Evolutionary conservation across 92 coral and sea anemone species (phyloP).

Genomic region (Palythoa caribaeorum): DNA sequence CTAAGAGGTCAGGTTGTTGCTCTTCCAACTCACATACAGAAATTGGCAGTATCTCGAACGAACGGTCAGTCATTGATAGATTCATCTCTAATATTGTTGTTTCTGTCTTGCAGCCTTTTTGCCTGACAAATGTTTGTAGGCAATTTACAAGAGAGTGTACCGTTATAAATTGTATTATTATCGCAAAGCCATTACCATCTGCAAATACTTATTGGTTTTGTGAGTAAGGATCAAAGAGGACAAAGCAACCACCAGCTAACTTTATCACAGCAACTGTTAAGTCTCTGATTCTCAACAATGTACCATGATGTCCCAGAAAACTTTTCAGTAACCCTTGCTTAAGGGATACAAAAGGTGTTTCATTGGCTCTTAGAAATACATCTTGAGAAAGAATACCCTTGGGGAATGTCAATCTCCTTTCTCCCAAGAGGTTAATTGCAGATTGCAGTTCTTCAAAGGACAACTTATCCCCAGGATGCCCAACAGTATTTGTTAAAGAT

Average conservation of each 20-base stretch:
- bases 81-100: not conserved
- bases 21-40: not conserved
- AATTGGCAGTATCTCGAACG: conserved; percentile 40
- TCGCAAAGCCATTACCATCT: conserved; percentile 34
- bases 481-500: conserved; percentile 26
- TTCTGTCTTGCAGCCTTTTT: conserved; percentile 23
- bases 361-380: not conserved
- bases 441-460: conserved; percentile 25
- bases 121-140: conserved; percentile 28
- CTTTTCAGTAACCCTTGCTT: conserved; percentile 20
- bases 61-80: conserved; percentile 37
- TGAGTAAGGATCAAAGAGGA: conserved; percentile 37
- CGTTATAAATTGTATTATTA: conserved; percentile 10
- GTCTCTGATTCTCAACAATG: conserved; percentile 11
- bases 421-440: conserved; percentile 37
- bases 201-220: conserved; percentile 17
- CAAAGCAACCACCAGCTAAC: not conserved
- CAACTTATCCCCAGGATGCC: conserved; percentile 30
- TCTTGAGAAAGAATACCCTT: conserved; percentile 23
- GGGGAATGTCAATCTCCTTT: conserved; percentile 7
- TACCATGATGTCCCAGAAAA: not conserved
- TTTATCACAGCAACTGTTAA: conserved; percentile 32
- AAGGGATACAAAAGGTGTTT: conserved; percentile 23
- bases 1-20: not conserved
- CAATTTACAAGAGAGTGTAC: conserved; percentile 6